A percentile compares a stretch with the other conserved stretches of the same genome.
These are phyloP conservation scores for Torymus aiolomorphi DNA, from an alignment of 2,888 invertebrate genomes.

Conservation along the genomic window DNA sequence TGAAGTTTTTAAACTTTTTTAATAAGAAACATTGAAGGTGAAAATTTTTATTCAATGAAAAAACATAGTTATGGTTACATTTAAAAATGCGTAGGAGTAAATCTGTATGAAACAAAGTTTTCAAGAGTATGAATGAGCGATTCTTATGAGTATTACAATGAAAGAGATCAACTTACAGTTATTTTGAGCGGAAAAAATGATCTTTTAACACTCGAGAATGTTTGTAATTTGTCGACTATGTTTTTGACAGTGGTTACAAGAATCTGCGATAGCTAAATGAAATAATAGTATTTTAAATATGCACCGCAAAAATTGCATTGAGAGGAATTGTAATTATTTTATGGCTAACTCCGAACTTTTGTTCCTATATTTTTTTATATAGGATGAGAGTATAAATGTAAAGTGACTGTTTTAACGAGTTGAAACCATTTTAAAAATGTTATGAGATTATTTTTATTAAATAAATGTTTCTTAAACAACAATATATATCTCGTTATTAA, in stretches of 20 bases:
- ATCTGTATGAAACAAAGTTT: too few relatives aligned
- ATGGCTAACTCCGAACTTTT: conserved; percentile 10
- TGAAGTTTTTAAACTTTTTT: too few relatives aligned
- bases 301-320: not conserved
- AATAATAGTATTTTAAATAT: not conserved
- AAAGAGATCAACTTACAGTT: too few relatives aligned
- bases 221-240: not conserved
- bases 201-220: not conserved
- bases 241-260: not conserved
- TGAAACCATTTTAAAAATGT: conserved; percentile 32
- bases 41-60: too few relatives aligned
- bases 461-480: conserved; percentile 36
- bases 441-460: conserved; percentile 42
- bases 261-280: not conserved
- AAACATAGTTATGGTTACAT: too few relatives aligned
- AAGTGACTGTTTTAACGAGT: conserved; percentile 15
- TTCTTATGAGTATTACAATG: too few relatives aligned
- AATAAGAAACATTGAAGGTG: too few relatives aligned
- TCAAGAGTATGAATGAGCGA: too few relatives aligned
- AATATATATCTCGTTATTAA: too few relatives aligned
- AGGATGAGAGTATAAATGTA: conserved; percentile 11
- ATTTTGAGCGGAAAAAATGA: not conserved
- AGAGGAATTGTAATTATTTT: conserved; percentile 8
- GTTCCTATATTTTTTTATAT: conserved; percentile 41
- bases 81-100: too few relatives aligned